Base-by-base conservation (phyloP, 2,888 invertebrate genomes). In the Resseliella maxima region DNA sequence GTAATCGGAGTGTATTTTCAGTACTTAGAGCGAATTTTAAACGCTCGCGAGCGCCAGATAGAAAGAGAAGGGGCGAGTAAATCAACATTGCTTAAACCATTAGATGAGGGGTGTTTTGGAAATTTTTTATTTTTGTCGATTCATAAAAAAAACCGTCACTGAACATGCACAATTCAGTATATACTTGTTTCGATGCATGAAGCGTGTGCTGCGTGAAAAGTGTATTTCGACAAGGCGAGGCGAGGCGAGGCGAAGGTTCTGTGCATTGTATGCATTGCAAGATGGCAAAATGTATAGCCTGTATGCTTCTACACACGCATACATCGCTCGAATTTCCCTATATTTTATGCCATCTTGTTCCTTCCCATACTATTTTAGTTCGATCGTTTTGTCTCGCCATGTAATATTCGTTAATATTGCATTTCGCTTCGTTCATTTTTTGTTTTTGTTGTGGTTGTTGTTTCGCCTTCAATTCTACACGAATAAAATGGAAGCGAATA, bases 331-430 rank as follows among this genome's bases (percentile, higher is more conserved):
- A 41, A 41, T 41, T 41, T 41, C 41, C 41, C 21, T 59, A 24
- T 59, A 59, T 59, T 24, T 35, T 72, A 35, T 72, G 15, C 35
- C 72, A 72, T 72, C 59, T 3, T 10, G 24, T 59, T 59, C 24
- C 5, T n/a, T 24, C 59, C 24, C 24, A 59, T 24, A 24, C 2
- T 24, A 59, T 59, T 24, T 24, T 2, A 1, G 12, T 24, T 24
- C 24, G 24, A 24, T 50, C 18, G 46, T 50, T 41, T 64, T 24
- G 64, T 72, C 36, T 72, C 36, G 72, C 15, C 36, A 15, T 35
- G 2, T 35, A 72, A 72, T 72, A 35, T 72, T 72, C 72, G 72
- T 72, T 72, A 72, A 72, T 72, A 72, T 72, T 72, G 64, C 64
- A 72, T 72, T 41, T 72, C 72, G 72, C 15, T 72, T 2, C 24